A percentile compares a stretch with the other conserved stretches of the same genome.
phyloP scores from a whole-genome alignment of 2,113 vertebrate species.

The Myanophis thanlyinensis region DNA sequence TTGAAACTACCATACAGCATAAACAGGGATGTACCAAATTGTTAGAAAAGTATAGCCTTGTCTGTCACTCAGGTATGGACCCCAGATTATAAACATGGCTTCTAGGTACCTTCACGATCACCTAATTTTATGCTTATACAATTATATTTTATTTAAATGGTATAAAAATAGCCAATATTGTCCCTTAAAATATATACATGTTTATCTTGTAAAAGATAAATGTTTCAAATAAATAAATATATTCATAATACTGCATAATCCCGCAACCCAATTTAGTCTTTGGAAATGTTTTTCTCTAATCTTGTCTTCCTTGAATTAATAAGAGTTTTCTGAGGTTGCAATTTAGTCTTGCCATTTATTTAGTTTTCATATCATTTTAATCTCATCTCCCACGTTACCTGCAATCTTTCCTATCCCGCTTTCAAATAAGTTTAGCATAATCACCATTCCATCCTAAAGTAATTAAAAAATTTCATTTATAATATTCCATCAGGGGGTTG shows the following conservation, averaged over 20 bases:
- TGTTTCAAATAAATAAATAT: not conserved
- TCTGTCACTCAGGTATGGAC: not conserved
- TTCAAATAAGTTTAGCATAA: conserved; percentile 31
- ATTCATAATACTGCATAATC: not conserved
- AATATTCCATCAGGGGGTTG: conserved; percentile 29
- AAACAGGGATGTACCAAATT: not conserved
- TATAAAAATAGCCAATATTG: not conserved
- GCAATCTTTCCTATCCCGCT: not conserved
- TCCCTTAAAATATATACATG: not conserved
- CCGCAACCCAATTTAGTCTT: not conserved
- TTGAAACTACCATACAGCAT: not conserved
- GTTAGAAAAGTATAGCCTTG: not conserved
- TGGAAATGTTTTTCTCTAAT: not conserved
- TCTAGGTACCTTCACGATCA: not conserved
- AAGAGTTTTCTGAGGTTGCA: not conserved
- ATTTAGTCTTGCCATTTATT: conserved; percentile 15
- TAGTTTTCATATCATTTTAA: not conserved
- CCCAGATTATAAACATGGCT: not conserved
- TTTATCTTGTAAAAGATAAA: not conserved
- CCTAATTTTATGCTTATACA: not conserved
- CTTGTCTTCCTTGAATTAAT: not conserved
- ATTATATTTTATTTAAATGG: not conserved
- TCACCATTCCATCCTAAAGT: conserved; percentile 22
- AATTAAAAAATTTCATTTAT: conserved; percentile 43
- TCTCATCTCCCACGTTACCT: conserved; percentile 28